These are phyloP conservation scores for Linnaemya tessellans DNA, from an alignment of 2,888 invertebrate genomes.

Conservation along the genomic window DNA sequence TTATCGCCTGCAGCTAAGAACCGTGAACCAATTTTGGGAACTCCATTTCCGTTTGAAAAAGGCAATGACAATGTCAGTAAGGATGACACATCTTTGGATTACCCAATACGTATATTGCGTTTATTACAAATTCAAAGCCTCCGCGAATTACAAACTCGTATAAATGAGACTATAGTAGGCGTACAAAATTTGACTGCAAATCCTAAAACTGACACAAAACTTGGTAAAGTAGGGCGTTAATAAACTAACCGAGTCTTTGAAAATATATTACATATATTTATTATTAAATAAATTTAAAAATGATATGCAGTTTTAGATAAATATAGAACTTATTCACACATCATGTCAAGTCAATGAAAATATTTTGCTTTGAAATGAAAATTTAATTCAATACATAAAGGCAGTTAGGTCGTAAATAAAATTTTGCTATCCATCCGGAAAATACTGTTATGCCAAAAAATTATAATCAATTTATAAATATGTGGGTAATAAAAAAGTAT, in stretches of 20 bases:
- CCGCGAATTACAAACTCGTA: slow-evolving; percentile 91
- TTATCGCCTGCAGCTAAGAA: slow-evolving; percentile 85
- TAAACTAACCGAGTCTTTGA: background rate
- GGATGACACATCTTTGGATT: slow-evolving; percentile 87
- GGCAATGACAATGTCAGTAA: slow-evolving; percentile 85
- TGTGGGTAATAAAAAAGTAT: too few species aligned
- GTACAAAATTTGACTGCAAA: slow-evolving; percentile 97
- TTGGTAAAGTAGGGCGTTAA: slow-evolving; percentile 93
- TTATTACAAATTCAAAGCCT: slow-evolving; percentile 87
- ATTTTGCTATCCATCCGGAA: too few species aligned
- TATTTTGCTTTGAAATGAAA: too few species aligned
- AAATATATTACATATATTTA: background rate
- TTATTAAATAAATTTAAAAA: background rate
- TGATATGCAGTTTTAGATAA: background rate
- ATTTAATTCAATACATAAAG: too few species aligned
- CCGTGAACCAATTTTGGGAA: slow-evolving; percentile 83
- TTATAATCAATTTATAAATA: too few species aligned
- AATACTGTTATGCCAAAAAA: too few species aligned
- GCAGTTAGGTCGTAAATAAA: too few species aligned
- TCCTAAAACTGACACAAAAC: slow-evolving; percentile 96
- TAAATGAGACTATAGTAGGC: slow-evolving; percentile 96
- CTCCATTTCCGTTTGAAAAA: slow-evolving; percentile 88
- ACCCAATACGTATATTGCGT: slow-evolving; percentile 90
- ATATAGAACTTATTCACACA: too few species aligned
- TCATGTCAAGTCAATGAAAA: too few species aligned